Evolutionary conservation across 92 coral and sea anemone species (phyloP).

Genomic region (Paramuricea clavata): DNA sequence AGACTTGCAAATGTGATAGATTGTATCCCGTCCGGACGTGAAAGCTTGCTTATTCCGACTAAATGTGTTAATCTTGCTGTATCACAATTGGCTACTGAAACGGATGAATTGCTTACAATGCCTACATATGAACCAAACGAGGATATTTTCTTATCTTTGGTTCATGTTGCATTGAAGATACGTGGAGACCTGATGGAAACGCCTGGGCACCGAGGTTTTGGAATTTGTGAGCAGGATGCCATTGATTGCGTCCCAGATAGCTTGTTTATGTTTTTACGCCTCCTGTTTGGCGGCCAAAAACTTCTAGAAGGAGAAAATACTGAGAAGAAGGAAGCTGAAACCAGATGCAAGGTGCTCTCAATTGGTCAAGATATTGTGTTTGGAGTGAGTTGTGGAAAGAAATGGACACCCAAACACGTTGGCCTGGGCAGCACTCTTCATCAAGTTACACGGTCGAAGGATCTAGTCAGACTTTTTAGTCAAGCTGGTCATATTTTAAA

Average conservation of each 20-base stretch:
- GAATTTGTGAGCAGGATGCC: conserved; percentile 45
- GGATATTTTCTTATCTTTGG: too few species aligned
- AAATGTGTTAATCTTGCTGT: too few species aligned
- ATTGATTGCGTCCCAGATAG: conserved; percentile 64
- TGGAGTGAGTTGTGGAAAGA: conserved; percentile 62
- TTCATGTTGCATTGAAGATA: too few species aligned
- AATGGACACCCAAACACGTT: conserved; percentile 77
- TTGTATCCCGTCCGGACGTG: conserved; percentile 59
- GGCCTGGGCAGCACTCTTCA: too few species aligned
- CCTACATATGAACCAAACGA: too few species aligned
- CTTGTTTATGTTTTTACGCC: conserved; percentile 56
- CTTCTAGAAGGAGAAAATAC: conserved; percentile 39
- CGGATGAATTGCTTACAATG: too few species aligned
- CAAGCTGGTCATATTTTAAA: conserved; percentile 71
- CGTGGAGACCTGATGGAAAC: conserved; percentile 51
- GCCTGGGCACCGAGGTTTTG: conserved; percentile 60
- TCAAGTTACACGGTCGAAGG: conserved; percentile 69
- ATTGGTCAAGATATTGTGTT: conserved; percentile 61
- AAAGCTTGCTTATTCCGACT: conserved; percentile 51
- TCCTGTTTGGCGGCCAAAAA: conserved; percentile 48
- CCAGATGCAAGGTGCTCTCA: conserved; percentile 51
- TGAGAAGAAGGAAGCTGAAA: conserved; percentile 62
- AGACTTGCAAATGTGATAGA: conserved; percentile 45
- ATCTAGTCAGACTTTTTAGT: conserved; percentile 65
- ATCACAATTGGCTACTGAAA: too few species aligned